Percentiles rank a stretch among this genome's conserved stretches.
These are phyloP conservation scores for Agriopis aurantiaria DNA, from an alignment of 2,888 invertebrate genomes.

Conservation along the genomic window DNA sequence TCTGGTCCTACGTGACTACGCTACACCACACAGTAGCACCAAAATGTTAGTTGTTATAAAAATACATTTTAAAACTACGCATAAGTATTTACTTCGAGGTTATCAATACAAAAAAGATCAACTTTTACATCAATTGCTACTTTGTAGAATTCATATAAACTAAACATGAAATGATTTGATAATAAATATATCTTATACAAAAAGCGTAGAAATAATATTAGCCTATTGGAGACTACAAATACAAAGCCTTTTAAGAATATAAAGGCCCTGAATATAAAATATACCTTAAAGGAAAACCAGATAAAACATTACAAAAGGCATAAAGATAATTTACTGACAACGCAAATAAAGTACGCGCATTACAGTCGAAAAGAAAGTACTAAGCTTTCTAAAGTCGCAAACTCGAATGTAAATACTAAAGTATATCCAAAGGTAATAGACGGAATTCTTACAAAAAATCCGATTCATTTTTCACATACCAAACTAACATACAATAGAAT, in stretches of 20 bases:
- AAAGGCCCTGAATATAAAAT: background rate
- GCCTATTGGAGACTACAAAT: too few species aligned
- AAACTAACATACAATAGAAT: slow-evolving; percentile 54
- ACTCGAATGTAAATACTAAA: slow-evolving; percentile 29
- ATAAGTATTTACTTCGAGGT: too few species aligned
- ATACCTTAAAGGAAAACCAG: slow-evolving; percentile 3
- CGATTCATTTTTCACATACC: slow-evolving; percentile 10
- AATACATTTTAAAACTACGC: too few species aligned
- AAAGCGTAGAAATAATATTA: background rate
- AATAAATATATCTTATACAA: too few species aligned
- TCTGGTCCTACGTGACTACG: too few species aligned
- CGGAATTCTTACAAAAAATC: background rate
- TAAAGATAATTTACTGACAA: slow-evolving; percentile 19
- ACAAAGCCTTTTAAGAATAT: background rate
- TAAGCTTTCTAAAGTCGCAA: slow-evolving; percentile 12
- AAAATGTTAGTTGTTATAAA: too few species aligned
- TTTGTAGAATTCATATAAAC: too few species aligned
- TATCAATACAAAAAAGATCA: too few species aligned
- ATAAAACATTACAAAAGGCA: slow-evolving; percentile 13
- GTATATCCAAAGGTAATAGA: slow-evolving; percentile 12
- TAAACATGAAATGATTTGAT: background rate
- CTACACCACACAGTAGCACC: too few species aligned
- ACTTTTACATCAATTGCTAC: background rate
- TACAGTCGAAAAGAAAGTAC: slow-evolving; percentile 15
- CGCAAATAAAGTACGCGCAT: slow-evolving; percentile 6